phyloP scores from a whole-genome alignment of 1,140 invertebrate species.

The Chlorops oryzae region DNA sequence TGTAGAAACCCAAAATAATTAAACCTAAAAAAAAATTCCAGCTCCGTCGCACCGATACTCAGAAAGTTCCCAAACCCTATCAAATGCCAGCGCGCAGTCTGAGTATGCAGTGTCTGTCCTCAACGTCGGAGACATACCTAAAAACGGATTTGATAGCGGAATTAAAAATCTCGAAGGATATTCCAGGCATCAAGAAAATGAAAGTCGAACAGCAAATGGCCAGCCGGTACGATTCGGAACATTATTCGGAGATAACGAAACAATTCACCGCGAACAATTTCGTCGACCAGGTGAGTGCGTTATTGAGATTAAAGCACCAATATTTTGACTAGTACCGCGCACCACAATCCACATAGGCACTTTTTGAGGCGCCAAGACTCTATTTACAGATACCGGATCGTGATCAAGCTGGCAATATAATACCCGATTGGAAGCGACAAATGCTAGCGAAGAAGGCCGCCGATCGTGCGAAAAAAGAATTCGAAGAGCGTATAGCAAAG shows the following conservation, averaged over 20 bases:
- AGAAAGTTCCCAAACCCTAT: slow-evolving; percentile 69
- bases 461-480: slow-evolving; percentile 81
- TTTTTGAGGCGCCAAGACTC: slow-evolving; percentile 29
- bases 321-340: too few species aligned
- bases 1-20: background rate
- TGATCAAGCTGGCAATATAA: slow-evolving; percentile 79
- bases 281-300: slow-evolving; percentile 69
- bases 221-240: slow-evolving; percentile 69
- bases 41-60: slow-evolving; percentile 66
- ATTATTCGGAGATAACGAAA: slow-evolving; percentile 73
- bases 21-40: slow-evolving; percentile 21
- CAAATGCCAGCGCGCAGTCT: slow-evolving; percentile 69
- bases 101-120: slow-evolving; percentile 61
- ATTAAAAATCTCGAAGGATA: slow-evolving; percentile 82
- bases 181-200: slow-evolving; percentile 82
- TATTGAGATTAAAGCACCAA: background rate
- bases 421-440: slow-evolving; percentile 90
- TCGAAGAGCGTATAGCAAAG: slow-evolving; percentile 73
- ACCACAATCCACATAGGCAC: background rate
- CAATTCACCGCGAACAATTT: slow-evolving; percentile 82
- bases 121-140: slow-evolving; percentile 64
- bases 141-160: slow-evolving; percentile 86
- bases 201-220: slow-evolving; percentile 81
- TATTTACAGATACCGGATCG: slow-evolving; percentile 75
- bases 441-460: slow-evolving; percentile 91